A percentile compares a stretch with the other conserved stretches of the same genome.
phyloP scores from a whole-genome alignment of 2,797 vertebrate genomes.

The Siniperca undulata region DNA sequence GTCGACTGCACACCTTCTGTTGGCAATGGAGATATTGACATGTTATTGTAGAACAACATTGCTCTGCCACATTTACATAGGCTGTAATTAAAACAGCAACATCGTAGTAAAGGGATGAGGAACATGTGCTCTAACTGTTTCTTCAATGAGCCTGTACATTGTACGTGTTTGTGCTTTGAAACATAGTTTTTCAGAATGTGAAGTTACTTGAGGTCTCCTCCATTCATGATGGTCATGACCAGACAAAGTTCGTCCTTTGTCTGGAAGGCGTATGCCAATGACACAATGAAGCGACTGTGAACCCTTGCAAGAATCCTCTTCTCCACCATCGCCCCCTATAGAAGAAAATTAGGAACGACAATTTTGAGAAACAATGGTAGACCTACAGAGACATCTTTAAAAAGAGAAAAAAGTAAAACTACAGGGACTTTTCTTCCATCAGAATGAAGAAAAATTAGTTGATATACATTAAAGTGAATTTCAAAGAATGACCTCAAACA shows the following conservation, averaged over 20 bases:
- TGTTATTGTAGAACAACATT: background rate
- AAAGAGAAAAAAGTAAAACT: background rate
- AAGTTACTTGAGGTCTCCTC: slow-evolving; percentile 94
- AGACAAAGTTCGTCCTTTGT: slow-evolving; percentile 92
- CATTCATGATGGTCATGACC: slow-evolving; percentile 95
- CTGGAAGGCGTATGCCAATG: slow-evolving; percentile 91
- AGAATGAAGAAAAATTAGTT: background rate
- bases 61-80: background rate
- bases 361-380: slow-evolving; percentile 8
- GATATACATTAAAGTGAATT: slow-evolving; percentile 2
- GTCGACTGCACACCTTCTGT: background rate
- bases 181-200: slow-evolving; percentile 54
- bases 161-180: slow-evolving; percentile 23
- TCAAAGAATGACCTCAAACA: slow-evolving; percentile 46
- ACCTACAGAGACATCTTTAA: background rate
- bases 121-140: background rate
- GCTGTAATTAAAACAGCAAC: background rate
- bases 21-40: background rate
- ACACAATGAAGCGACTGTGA: slow-evolving; percentile 92
- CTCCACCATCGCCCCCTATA: slow-evolving; percentile 90
- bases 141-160: background rate
- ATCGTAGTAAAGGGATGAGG: background rate
- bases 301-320: slow-evolving; percentile 92
- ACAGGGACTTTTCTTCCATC: background rate
- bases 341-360: slow-evolving; percentile 36